phyloP scores from a whole-genome alignment of 2,888 invertebrate genomes.

The Tinea semifulvella region DNA sequence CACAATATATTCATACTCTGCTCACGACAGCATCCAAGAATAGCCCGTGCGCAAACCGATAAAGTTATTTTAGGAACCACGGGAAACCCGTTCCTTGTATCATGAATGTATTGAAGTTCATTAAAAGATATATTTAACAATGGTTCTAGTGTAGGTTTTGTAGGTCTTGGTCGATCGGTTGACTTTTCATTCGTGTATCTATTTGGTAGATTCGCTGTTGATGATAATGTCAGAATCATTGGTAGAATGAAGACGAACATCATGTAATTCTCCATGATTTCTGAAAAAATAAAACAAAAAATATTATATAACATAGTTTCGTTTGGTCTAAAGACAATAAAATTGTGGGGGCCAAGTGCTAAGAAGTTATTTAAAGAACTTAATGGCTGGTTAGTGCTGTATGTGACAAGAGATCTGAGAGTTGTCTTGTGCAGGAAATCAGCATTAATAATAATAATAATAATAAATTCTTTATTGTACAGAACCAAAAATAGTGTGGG shows the following conservation, averaged over 20 bases:
- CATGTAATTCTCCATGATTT: neutral
- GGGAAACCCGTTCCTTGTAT: slow-evolving; percentile 29
- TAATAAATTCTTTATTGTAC: too few species aligned
- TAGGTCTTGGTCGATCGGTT: neutral
- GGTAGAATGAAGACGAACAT: neutral
- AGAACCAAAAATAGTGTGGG: too few species aligned
- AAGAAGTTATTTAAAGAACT: too few species aligned
- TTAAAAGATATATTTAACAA: slow-evolving; percentile 32
- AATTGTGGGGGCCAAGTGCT: too few species aligned
- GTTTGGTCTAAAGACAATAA: too few species aligned
- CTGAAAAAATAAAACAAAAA: slow-evolving; percentile 2
- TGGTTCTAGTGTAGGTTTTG: neutral
- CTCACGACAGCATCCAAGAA: slow-evolving; percentile 75
- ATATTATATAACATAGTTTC: too few species aligned
- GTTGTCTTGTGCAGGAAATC: too few species aligned
- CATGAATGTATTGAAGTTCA: slow-evolving; percentile 40
- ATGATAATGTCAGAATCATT: neutral
- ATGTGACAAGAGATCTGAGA: too few species aligned
- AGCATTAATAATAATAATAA: too few species aligned
- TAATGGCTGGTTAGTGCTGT: too few species aligned
- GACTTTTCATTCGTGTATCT: neutral
- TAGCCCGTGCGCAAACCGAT: slow-evolving; percentile 77
- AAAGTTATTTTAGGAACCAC: slow-evolving; percentile 33
- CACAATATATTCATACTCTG: slow-evolving; percentile 63
- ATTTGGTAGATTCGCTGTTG: neutral